Percentiles rank a stretch among this genome's conserved stretches.
Evolutionary conservation across 2,113 vertebrate genomes (phyloP).

Genomic region (Erythrolamprus reginae): DNA sequence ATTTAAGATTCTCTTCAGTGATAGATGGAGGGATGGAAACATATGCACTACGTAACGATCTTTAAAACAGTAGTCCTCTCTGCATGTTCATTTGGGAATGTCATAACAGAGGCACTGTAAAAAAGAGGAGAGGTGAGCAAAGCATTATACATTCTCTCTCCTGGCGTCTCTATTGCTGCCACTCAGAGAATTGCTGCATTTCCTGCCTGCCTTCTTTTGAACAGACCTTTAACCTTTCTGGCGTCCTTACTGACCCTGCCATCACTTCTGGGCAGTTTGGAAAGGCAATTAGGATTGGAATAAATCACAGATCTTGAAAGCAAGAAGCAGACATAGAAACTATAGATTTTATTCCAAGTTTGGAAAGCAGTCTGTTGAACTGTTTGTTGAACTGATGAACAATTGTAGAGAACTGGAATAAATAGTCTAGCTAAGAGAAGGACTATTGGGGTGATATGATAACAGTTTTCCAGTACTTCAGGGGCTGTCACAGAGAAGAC

Average conservation of each 20-base stretch:
- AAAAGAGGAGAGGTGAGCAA: not conserved
- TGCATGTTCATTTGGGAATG: not conserved
- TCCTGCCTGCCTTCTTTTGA: not conserved
- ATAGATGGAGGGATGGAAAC: not conserved
- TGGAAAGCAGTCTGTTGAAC: not conserved
- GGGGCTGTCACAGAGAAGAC: too few species aligned
- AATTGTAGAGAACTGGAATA: not conserved
- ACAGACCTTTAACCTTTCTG: not conserved
- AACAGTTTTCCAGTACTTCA: not conserved
- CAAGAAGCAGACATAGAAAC: not conserved
- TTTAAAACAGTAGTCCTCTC: not conserved
- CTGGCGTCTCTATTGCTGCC: not conserved
- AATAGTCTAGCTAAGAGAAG: not conserved
- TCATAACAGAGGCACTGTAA: not conserved
- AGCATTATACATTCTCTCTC: not conserved
- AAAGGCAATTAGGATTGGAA: not conserved
- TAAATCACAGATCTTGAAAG: not conserved
- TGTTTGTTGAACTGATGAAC: not conserved
- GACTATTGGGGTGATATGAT: not conserved
- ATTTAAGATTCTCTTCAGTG: not conserved
- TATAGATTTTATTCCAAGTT: not conserved
- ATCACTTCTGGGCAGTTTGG: not conserved
- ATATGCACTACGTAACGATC: not conserved
- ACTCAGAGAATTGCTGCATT: not conserved
- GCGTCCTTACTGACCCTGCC: not conserved